Conservation (phyloP, 1,140 invertebrate species). For the Habropoda laboriosa region DNA sequence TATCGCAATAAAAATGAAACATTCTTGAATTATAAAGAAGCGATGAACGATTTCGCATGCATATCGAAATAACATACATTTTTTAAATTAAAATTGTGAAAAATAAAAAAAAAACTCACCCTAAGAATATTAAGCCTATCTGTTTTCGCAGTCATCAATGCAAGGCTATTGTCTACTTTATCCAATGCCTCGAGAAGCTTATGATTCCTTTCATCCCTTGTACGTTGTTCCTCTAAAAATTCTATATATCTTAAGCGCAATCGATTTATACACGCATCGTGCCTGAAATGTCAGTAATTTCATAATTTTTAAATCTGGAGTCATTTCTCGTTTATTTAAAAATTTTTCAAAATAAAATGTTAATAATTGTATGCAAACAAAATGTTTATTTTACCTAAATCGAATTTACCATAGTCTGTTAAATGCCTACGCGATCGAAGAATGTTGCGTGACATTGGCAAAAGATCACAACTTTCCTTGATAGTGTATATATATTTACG, state of each 20-base stretch:
- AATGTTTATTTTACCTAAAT: background rate
- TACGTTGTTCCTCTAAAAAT: conserved; percentile 84
- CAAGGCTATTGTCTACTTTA: conserved; percentile 83
- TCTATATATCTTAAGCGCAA: conserved; percentile 83
- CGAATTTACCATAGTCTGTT: background rate
- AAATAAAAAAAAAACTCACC: conserved; percentile 70
- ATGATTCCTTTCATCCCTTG: conserved; percentile 84
- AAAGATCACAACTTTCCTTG: conserved; percentile 20
- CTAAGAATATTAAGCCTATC: conserved; percentile 83
- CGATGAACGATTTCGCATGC: background rate
- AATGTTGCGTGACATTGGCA: conserved; percentile 25
- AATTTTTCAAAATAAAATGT: background rate
- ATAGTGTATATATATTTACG: background rate
- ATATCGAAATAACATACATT: background rate
- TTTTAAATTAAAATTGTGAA: background rate
- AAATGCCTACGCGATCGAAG: conserved; percentile 13
- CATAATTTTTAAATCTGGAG: background rate
- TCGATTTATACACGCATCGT: conserved; percentile 80
- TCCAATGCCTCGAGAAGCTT: conserved; percentile 83
- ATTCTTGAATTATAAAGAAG: background rate
- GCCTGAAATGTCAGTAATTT: conserved; percentile 69
- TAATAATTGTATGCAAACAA: background rate
- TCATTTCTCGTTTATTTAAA: background rate
- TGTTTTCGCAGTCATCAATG: conserved; percentile 83
- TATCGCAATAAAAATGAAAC: background rate